Evolutionary conservation across 2,888 invertebrate genomes (phyloP).

Genomic region (Stenodema calcarata): DNA sequence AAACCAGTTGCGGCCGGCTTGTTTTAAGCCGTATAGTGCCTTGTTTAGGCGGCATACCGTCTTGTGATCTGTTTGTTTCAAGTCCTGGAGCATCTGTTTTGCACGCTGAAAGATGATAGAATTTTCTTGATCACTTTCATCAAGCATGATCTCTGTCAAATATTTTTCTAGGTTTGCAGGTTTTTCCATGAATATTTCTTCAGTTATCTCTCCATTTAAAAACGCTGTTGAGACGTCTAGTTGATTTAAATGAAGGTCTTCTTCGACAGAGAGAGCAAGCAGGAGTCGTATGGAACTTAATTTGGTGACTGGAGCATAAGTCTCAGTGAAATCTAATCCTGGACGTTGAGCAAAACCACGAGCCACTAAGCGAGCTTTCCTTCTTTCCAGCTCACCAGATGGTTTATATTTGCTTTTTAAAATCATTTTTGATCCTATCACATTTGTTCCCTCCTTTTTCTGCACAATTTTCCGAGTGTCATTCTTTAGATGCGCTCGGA

Average conservation of each 20-base stretch:
- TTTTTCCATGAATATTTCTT: not conserved
- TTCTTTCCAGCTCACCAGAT: too few relatives aligned
- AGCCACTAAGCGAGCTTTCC: too few relatives aligned
- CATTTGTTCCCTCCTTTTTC: not conserved
- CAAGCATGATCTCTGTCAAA: not conserved
- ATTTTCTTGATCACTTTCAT: not conserved
- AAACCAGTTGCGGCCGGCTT: conserved; percentile 18
- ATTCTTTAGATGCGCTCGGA: too few relatives aligned
- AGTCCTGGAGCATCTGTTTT: not conserved
- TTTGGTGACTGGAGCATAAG: conserved; percentile 30
- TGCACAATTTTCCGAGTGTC: not conserved
- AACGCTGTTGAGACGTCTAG: not conserved
- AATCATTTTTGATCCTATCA: not conserved
- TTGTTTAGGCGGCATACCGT: too few relatives aligned
- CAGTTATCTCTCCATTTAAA: not conserved
- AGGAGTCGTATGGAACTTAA: too few relatives aligned
- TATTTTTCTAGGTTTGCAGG: not conserved
- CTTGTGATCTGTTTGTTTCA: not conserved
- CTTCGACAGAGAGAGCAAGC: conserved; percentile 32
- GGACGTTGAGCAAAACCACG: too few relatives aligned
- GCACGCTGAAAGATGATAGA: not conserved
- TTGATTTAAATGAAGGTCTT: conserved; percentile 19
- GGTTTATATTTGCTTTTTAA: not conserved
- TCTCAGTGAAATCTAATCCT: too few relatives aligned
- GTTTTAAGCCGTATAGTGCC: conserved; percentile 8